Conservation (phyloP, 2,797 vertebrate genomes). For the Avahi laniger region DNA sequence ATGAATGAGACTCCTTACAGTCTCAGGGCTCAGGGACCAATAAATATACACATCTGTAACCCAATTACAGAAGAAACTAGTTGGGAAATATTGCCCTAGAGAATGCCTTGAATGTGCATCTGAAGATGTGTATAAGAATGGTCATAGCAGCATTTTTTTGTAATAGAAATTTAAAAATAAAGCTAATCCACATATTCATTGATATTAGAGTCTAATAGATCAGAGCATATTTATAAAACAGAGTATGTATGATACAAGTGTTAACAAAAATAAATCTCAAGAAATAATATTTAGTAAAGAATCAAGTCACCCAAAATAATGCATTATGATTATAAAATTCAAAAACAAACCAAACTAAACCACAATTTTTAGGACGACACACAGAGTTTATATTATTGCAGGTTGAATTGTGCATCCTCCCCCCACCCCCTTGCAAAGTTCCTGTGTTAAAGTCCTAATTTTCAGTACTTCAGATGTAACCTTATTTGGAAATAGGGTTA, state of each 20-base stretch:
- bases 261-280: conserved; percentile 8
- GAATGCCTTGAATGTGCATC: background rate
- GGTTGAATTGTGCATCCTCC: background rate
- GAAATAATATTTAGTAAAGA: background rate
- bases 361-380: background rate
- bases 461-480: background rate
- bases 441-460: background rate
- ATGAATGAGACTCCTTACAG: background rate
- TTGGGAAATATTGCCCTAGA: background rate
- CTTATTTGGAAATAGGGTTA: background rate
- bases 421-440: background rate
- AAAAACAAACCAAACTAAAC: background rate
- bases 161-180: background rate
- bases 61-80: background rate
- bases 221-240: background rate
- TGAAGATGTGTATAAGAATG: background rate
- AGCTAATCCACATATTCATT: background rate
- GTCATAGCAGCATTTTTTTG: background rate
- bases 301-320: background rate
- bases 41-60: background rate
- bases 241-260: background rate
- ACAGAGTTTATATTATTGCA: background rate
- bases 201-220: background rate
- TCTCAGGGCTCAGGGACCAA: background rate
- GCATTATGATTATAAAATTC: background rate